Percentiles rank a stretch among this genome's conserved stretches.
Conservation (phyloP, 2,113 vertebrate species). For the Peromyscus leucopus region DNA sequence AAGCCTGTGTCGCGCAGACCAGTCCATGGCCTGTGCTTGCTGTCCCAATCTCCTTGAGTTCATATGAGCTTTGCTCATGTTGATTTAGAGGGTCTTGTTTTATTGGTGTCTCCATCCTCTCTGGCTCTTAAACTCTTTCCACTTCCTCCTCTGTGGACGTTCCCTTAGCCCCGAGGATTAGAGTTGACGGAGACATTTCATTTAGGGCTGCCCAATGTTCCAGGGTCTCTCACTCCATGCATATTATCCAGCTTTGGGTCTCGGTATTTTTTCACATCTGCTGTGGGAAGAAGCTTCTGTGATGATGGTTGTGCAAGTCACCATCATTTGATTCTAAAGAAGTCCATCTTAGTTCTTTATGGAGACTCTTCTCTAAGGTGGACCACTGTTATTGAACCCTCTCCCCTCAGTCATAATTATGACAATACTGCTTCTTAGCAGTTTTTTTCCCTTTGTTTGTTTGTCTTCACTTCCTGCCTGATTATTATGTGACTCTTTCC, state of each 20-base stretch:
- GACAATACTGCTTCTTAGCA: not conserved
- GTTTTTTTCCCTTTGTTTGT: not conserved
- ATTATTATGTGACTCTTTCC: not conserved
- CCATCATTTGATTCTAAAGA: not conserved
- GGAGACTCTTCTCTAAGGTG: not conserved
- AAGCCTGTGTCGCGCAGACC: not conserved
- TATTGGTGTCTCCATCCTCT: not conserved
- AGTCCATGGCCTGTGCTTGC: not conserved
- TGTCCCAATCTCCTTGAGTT: not conserved
- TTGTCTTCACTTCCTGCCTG: not conserved
- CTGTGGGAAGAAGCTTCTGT: not conserved
- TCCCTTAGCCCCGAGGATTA: not conserved
- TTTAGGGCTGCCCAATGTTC: not conserved
- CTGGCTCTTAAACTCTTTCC: not conserved
- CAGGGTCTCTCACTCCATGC: not conserved
- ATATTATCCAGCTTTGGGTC: not conserved
- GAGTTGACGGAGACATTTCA: not conserved
- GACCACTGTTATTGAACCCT: not conserved
- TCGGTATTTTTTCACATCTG: not conserved
- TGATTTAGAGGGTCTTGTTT: not conserved
- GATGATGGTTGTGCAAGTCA: not conserved
- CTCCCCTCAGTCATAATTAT: not conserved
- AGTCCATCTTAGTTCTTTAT: not conserved
- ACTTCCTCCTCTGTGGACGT: not conserved
- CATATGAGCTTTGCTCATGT: not conserved